Percentiles rank a stretch among this genome's conserved stretches.
Evolutionary conservation across 2,888 invertebrate genomes (phyloP).

Genomic region (Alviniconcha strummeri): DNA sequence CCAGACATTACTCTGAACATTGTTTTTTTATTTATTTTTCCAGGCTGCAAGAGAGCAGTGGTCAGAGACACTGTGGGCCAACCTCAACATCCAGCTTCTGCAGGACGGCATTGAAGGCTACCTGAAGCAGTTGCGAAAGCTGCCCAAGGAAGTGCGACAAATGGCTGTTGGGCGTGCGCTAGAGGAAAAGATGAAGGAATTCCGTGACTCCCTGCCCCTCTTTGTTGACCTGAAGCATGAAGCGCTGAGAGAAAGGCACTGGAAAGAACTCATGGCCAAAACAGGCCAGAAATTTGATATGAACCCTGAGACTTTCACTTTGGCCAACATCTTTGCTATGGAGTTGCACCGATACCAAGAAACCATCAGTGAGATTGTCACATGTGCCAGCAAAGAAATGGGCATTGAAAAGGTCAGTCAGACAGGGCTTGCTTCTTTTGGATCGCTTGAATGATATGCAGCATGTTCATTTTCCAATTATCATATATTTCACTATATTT

Average conservation of each 20-base stretch:
- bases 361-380: slow-evolving; percentile 89
- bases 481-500: too few species aligned
- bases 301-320: slow-evolving; percentile 89
- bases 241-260: slow-evolving; percentile 91
- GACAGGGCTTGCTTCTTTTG: not conserved
- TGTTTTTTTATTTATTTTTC: slow-evolving; percentile 13
- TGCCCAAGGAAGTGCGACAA: slow-evolving; percentile 79
- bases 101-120: slow-evolving; percentile 90
- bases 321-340: slow-evolving; percentile 95
- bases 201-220: slow-evolving; percentile 89
- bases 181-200: slow-evolving; percentile 90
- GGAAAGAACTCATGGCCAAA: slow-evolving; percentile 90
- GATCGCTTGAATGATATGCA: too few species aligned
- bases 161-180: slow-evolving; percentile 81
- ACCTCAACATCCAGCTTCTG: slow-evolving; percentile 88
- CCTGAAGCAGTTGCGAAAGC: slow-evolving; percentile 85
- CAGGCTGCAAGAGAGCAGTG: slow-evolving; percentile 84
- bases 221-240: slow-evolving; percentile 94
- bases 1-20: too few species aligned
- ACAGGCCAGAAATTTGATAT: slow-evolving; percentile 89
- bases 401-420: slow-evolving; percentile 84
- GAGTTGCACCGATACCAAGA: slow-evolving; percentile 88
- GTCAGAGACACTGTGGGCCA: slow-evolving; percentile 91
- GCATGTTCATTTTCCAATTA: too few species aligned
- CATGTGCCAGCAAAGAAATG: slow-evolving; percentile 90